Conservation (phyloP, 2,888 invertebrate genomes). For the Acrobasis consociella region DNA sequence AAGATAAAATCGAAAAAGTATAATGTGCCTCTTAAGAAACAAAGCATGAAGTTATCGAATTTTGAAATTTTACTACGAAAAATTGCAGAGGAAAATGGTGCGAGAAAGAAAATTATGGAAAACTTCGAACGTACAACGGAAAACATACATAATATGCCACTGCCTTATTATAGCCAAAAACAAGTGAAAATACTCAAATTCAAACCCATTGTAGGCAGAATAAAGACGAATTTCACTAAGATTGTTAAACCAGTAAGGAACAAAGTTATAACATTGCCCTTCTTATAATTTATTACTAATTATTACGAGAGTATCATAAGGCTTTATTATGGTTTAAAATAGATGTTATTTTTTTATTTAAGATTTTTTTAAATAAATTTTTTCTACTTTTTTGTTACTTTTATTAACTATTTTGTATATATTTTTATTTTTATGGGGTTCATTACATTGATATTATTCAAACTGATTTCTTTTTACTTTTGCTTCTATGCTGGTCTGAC, state of each 20-base stretch:
- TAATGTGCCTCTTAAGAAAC: conserved; percentile 67
- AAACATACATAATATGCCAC: conserved; percentile 31
- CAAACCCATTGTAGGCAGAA: conserved; percentile 56
- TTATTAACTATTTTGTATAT: background rate
- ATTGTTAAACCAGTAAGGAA: conserved; percentile 59
- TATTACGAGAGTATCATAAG: background rate
- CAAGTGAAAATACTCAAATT: conserved; percentile 51
- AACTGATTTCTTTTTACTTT: too few species aligned
- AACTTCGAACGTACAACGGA: conserved; percentile 38
- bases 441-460: too few species aligned
- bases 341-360: background rate
- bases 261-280: conserved; percentile 53
- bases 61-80: conserved; percentile 64
- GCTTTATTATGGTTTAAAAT: background rate
- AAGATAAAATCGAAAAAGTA: conserved; percentile 61
- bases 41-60: conserved; percentile 68
- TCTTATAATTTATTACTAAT: conserved; percentile 5
- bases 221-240: conserved; percentile 59
- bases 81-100: conserved; percentile 50
- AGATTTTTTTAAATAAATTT: background rate
- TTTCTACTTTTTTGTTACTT: background rate
- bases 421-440: too few species aligned
- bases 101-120: conserved; percentile 33
- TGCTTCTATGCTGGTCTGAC: too few species aligned
- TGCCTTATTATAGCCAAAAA: conserved; percentile 46